A percentile compares a stretch with the other conserved stretches of the same genome.
Evolutionary conservation across 2,888 invertebrate species (phyloP).

Genomic region (Athetis lepigone): DNA sequence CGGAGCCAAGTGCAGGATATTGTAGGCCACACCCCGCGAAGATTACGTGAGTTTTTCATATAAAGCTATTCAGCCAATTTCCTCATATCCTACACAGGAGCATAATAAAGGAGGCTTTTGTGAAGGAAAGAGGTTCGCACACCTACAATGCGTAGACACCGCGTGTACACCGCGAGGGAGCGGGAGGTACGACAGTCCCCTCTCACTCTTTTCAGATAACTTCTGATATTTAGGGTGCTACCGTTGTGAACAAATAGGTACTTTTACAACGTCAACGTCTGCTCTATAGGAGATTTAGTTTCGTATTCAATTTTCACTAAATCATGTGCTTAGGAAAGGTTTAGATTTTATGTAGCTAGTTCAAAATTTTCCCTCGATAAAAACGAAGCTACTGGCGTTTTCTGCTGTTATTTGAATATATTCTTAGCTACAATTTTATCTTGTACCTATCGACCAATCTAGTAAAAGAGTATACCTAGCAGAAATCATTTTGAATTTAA

Average conservation of each 20-base stretch:
- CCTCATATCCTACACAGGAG: slow-evolving; percentile 88
- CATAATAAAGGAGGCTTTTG: slow-evolving; percentile 89
- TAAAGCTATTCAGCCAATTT: slow-evolving; percentile 90
- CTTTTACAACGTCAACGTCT: slow-evolving; percentile 74
- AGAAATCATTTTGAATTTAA: not conserved
- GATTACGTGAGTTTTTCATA: slow-evolving; percentile 89
- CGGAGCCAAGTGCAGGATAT: slow-evolving; percentile 84
- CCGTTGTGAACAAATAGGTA: slow-evolving; percentile 80
- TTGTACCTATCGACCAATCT: not conserved
- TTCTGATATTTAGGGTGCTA: slow-evolving; percentile 79
- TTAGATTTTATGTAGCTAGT: slow-evolving; percentile 56
- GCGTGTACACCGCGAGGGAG: slow-evolving; percentile 75
- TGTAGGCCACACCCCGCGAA: slow-evolving; percentile 83
- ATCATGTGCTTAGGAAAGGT: slow-evolving; percentile 66
- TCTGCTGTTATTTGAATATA: slow-evolving; percentile 23
- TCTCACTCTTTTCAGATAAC: slow-evolving; percentile 77
- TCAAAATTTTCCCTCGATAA: slow-evolving; percentile 40
- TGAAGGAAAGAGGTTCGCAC: slow-evolving; percentile 87
- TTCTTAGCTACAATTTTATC: slow-evolving; percentile 27
- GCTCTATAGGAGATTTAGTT: slow-evolving; percentile 71
- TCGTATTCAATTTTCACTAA: slow-evolving; percentile 75
- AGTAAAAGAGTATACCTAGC: slow-evolving; percentile 2
- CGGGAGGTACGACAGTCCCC: slow-evolving; percentile 79
- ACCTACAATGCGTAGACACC: slow-evolving; percentile 85
- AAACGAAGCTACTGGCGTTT: slow-evolving; percentile 19